Percentiles rank a stretch among this genome's conserved stretches.
phyloP scores from a whole-genome alignment of 1,140 invertebrate species.

The Kradibia gibbosae region DNA sequence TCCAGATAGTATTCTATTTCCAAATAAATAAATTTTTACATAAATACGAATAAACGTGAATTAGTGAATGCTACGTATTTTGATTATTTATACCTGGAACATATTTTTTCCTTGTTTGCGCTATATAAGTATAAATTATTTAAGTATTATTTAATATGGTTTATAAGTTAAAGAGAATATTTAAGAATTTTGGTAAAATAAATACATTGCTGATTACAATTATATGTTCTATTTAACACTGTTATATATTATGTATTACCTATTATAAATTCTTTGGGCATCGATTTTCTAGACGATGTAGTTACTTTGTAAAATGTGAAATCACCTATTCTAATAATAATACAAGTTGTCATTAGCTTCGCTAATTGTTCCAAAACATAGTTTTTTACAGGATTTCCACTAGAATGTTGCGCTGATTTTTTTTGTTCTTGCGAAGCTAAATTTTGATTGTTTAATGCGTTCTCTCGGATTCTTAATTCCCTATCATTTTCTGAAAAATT shows the following conservation, averaged over 20 bases:
- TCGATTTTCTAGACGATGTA: slow-evolving; percentile 79
- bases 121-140: slow-evolving; percentile 58
- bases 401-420: slow-evolving; percentile 61
- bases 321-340: slow-evolving; percentile 91
- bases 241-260: slow-evolving; percentile 71
- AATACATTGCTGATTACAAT: not conserved
- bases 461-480: slow-evolving; percentile 60
- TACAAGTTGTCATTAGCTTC: slow-evolving; percentile 93
- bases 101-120: slow-evolving; percentile 71
- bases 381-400: slow-evolving; percentile 77
- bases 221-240: too few relatives aligned
- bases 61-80: slow-evolving; percentile 39
- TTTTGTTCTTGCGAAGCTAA: slow-evolving; percentile 60
- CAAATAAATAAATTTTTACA: slow-evolving; percentile 51
- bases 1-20: slow-evolving; percentile 29
- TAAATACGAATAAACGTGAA: not conserved
- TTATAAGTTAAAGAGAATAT: slow-evolving; percentile 13
- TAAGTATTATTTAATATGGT: slow-evolving; percentile 30
- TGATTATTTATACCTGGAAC: slow-evolving; percentile 63
- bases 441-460: slow-evolving; percentile 55
- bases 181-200: not conserved
- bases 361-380: slow-evolving; percentile 82
- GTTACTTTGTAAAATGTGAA: slow-evolving; percentile 89
- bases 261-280: slow-evolving; percentile 85
- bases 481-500: slow-evolving; percentile 58